A percentile compares a stretch with the other conserved stretches of the same genome.
These are phyloP conservation scores for Drosophila seguyi DNA, from an alignment of 1,140 invertebrate species.

Conservation along the genomic window DNA sequence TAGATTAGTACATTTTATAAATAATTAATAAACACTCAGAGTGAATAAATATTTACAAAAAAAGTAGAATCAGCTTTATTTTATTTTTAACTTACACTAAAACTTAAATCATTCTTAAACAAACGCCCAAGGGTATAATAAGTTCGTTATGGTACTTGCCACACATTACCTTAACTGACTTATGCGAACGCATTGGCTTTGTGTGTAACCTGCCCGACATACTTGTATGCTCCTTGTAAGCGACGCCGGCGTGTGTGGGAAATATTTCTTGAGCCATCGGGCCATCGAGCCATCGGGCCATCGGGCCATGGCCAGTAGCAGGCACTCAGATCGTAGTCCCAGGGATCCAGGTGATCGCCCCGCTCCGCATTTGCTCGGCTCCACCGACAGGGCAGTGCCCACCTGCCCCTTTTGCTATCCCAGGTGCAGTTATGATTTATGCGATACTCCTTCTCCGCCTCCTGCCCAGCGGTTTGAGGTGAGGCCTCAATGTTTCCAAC, in stretches of 20 bases:
- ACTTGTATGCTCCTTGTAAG: conserved; percentile 52
- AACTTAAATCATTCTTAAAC: background rate
- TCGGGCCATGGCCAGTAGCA: conserved; percentile 59
- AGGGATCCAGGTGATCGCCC: conserved; percentile 25
- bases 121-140: conserved; percentile 14
- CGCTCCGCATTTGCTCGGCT: background rate
- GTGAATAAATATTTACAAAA: background rate
- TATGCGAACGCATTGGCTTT: conserved; percentile 56
- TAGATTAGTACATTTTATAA: fast-evolving
- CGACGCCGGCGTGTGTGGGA: conserved; percentile 69
- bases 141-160: conserved; percentile 5
- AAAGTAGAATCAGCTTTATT: background rate
- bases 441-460: conserved; percentile 36
- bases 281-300: conserved; percentile 35
- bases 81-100: background rate
- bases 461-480: conserved; percentile 43
- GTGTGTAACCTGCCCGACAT: conserved; percentile 76
- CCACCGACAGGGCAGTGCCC: background rate
- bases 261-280: conserved; percentile 59
- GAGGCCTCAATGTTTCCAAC: conserved; percentile 69
- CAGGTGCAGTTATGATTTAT: conserved; percentile 83
- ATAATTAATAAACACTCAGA: too few species aligned
- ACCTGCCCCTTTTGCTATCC: conserved; percentile 35
- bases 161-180: conserved; percentile 40
- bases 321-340: conserved; percentile 16